Conservation (phyloP, 2,797 vertebrate genomes). For the Otolemur crassicaudatus region DNA sequence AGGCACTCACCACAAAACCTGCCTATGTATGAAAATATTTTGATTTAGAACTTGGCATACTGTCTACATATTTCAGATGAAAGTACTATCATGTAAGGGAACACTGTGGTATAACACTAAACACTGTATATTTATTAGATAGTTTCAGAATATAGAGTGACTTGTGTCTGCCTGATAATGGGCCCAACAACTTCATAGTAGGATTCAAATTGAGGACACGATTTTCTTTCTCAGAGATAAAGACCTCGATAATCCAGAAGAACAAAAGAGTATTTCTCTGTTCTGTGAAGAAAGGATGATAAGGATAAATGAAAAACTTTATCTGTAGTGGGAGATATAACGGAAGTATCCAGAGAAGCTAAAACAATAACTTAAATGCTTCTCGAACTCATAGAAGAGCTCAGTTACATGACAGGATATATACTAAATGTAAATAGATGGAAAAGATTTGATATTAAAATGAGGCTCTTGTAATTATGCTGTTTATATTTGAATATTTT, state of each 20-base stretch:
- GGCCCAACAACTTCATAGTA: not conserved
- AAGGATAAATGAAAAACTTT: not conserved
- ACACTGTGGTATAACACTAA: not conserved
- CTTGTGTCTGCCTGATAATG: not conserved
- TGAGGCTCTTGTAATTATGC: not conserved
- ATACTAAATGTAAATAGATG: not conserved
- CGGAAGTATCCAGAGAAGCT: not conserved
- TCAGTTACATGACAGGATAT: not conserved
- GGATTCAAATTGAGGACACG: not conserved
- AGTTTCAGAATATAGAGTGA: not conserved
- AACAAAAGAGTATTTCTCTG: not conserved
- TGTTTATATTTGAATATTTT: not conserved
- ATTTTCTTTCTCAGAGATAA: not conserved
- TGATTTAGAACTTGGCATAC: not conserved
- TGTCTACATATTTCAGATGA: conserved; percentile 17
- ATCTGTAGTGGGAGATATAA: not conserved
- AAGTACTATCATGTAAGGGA: conserved; percentile 4
- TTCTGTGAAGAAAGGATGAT: not conserved
- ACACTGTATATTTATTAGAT: not conserved
- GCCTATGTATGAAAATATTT: not conserved
- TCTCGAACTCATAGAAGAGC: not conserved
- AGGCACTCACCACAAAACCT: too few species aligned
- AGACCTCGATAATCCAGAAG: not conserved
- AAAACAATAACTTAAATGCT: not conserved
- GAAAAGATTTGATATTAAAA: not conserved